Evolutionary conservation across 2,888 invertebrate species (phyloP).

Genomic region (Hemistola chrysoprasaria): DNA sequence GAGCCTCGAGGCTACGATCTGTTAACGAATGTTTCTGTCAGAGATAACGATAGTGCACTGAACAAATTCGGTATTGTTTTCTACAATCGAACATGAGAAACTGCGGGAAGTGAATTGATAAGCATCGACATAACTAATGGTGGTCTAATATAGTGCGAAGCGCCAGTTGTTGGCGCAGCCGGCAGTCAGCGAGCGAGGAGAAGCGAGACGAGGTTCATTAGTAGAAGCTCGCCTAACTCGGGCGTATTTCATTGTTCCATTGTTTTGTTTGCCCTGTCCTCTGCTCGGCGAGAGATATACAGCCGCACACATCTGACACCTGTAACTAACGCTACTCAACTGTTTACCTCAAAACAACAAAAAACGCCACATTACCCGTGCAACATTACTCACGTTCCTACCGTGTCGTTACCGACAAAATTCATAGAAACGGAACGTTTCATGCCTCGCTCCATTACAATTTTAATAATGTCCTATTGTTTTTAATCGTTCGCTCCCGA

Average conservation of each 20-base stretch:
- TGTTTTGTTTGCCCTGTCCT: constrained; percentile 55
- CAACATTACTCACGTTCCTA: constrained; percentile 29
- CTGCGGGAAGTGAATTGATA: constrained; percentile 15
- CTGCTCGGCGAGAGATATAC: constrained; percentile 54
- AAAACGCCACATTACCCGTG: constrained; percentile 26
- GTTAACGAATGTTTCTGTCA: too few relatives aligned
- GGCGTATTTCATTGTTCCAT: constrained; percentile 63
- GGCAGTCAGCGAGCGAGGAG: not conserved
- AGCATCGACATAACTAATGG: constrained; percentile 20
- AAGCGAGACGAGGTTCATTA: constrained; percentile 50
- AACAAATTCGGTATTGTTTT: constrained; percentile 3
- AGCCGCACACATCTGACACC: constrained; percentile 44
- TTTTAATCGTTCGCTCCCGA: constrained; percentile 68
- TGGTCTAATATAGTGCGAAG: constrained; percentile 6
- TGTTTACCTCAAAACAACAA: constrained; percentile 31
- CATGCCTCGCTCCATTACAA: constrained; percentile 62
- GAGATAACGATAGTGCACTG: too few relatives aligned
- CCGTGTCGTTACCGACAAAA: constrained; percentile 34
- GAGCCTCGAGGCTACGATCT: too few relatives aligned
- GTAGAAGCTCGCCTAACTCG: constrained; percentile 53
- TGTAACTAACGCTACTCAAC: constrained; percentile 40
- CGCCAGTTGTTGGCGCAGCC: constrained; percentile 5
- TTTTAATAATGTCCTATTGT: constrained; percentile 78
- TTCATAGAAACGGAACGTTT: constrained; percentile 61
- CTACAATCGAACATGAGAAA: constrained; percentile 4